These are phyloP conservation scores for Trogon surrucura DNA, from an alignment of 2,113 vertebrate species.

Conservation along the genomic window DNA sequence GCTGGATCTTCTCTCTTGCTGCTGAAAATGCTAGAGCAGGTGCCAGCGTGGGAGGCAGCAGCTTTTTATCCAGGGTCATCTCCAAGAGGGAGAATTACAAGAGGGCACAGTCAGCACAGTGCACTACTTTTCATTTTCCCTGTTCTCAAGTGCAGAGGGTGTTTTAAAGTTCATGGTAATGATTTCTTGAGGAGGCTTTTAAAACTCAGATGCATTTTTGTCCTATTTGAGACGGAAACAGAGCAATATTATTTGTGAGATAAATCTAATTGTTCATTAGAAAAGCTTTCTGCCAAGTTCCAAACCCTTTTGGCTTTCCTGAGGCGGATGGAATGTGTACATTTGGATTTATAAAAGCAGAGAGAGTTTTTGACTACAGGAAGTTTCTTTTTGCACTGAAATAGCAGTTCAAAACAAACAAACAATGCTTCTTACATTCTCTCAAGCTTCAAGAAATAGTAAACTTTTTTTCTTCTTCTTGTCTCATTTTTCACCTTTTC, in stretches of 20 bases:
- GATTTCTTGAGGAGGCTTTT: constrained; percentile 5
- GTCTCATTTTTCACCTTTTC: background rate
- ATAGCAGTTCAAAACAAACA: background rate
- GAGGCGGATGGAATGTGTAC: background rate
- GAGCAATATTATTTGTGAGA: constrained; percentile 15
- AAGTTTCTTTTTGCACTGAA: constrained; percentile 34
- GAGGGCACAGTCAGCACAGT: background rate
- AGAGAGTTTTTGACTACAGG: background rate
- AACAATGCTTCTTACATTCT: background rate
- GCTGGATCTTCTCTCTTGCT: background rate
- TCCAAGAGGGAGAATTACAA: background rate
- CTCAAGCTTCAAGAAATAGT: background rate
- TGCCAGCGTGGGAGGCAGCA: background rate
- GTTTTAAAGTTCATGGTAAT: background rate
- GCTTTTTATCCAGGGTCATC: background rate
- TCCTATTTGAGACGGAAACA: background rate
- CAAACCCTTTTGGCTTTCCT: background rate
- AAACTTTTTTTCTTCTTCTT: background rate
- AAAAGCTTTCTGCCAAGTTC: background rate
- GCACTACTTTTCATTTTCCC: background rate
- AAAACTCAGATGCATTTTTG: background rate
- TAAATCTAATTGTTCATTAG: constrained; percentile 7
- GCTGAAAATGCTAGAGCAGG: background rate
- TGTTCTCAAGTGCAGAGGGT: background rate
- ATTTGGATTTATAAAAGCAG: constrained; percentile 22